These are phyloP conservation scores for Dicranocentrus wangi DNA, from an alignment of 2,888 invertebrate species.

Conservation along the genomic window DNA sequence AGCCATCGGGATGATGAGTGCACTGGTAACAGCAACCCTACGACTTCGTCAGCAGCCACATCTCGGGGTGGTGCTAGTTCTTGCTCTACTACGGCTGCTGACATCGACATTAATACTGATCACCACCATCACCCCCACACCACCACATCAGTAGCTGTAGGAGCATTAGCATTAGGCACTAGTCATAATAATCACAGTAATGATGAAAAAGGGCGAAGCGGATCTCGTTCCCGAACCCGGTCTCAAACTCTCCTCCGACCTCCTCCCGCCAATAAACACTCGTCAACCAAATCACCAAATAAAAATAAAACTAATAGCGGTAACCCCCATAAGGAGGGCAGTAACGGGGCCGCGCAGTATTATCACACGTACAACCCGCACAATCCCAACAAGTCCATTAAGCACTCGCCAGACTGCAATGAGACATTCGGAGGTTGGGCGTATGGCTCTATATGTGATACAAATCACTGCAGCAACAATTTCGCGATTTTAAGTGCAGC, in stretches of 20 bases:
- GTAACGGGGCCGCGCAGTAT: constrained; percentile 47
- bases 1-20: constrained; percentile 12
- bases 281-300: constrained; percentile 51
- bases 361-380: constrained; percentile 64
- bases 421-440: constrained; percentile 69
- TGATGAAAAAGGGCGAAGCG: constrained; percentile 43
- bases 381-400: constrained; percentile 64
- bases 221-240: constrained; percentile 47
- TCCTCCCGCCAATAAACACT: constrained; percentile 47
- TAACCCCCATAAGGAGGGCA: constrained; percentile 29
- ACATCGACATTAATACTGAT: constrained; percentile 44
- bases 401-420: constrained; percentile 51
- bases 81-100: constrained; percentile 24
- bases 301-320: constrained; percentile 44
- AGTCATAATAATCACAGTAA: constrained; percentile 35
- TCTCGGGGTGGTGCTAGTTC: constrained; percentile 11
- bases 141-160: constrained; percentile 33
- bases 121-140: constrained; percentile 33
- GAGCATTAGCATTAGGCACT: constrained; percentile 35
- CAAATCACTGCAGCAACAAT: constrained; percentile 61
- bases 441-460: constrained; percentile 67
- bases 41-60: constrained; percentile 25
- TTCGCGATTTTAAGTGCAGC: constrained; percentile 7
- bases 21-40: constrained; percentile 17
- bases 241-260: constrained; percentile 49